Base-by-base conservation (phyloP, 2,888 invertebrate genomes). In the Branchellion lobata region DNA sequence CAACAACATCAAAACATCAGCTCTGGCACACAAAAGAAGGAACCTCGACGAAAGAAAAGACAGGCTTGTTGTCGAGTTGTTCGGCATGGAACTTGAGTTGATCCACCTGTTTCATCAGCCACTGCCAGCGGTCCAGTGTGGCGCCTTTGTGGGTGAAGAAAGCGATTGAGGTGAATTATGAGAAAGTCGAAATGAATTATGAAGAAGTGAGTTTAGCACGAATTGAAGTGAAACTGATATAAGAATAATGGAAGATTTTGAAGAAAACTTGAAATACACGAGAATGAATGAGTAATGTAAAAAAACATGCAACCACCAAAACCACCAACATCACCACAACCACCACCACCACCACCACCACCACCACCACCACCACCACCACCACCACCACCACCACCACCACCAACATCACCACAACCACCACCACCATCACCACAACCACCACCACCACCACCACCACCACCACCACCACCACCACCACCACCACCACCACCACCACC, bases 31-130 rank as follows among this genome's bases (percentile, higher is more conserved):
- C n/a, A n/a, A n/a, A n/a, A n/a, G n/a, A n/a, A n/a, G n/a, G n/a
- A n/a, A 88, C 88, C 88, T 96, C 94, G 82, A 96, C 92, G 84
- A 96, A 97, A 0, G 94, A 91, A 87, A 97, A 97, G 0, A 93
- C 93, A 82, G 95, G 87, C 21, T 92, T 91, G 80, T 91, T 91
- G 81, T 92, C 53, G 65, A 57, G 14, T 40, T 77, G 33, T 33
- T 77, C 34, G n/a, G 31, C 36, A 85, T 92, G 93, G 33, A 29
- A 33, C 65, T 61, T 57, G 29, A 77, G 53, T 65, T 77, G 77
- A 34, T 57, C 77, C 29, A 65, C 24, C 2, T 57, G n/a, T n/a
- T 65, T 18, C 29, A 29, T 24, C 2, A 77, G 18, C 0, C 18
- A 24, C 77, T 2, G 27, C 77, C 77, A 77, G 1, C 53, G 29